Evolutionary conservation across 2,888 invertebrate species (phyloP), one percentile per base, ranked within the genome.

Genomic region (Achlya flavicornis): DNA sequence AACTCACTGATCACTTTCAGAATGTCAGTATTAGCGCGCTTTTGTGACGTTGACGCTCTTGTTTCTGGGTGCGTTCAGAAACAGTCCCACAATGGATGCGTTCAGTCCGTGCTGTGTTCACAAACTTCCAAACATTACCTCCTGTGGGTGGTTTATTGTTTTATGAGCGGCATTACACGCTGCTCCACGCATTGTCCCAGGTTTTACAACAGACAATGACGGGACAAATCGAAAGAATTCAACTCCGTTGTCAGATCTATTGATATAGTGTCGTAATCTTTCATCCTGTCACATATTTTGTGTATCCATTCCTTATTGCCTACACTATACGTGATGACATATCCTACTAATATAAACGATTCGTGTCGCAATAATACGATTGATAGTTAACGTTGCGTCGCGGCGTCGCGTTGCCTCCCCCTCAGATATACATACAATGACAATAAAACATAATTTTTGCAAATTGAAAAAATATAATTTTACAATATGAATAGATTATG

Each of bases 71-170:
- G 69, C 75, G 74, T 81, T 81, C 72, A 58, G 38, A 59, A 57
- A 57, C 41, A 63, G 58, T 61, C 58, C 46, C 33, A 78, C 79
- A 80, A 80, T 74, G 65, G 74, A 58, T 66, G 68, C 75, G 75
- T 72, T 73, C 72, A 19, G 19, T 16, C 19, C 53, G 74, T 66
- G 73, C 73, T 71, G 76, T 68, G 61, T 69, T 66, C 66, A 66
- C 67, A 72, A 63, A 67, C 65, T 61, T 63, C 61, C 67, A 64
- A 67, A 63, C 64, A 63, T 61, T 53, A 66, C 61, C 64, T 73
- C 74, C 83, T 68, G 81, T 88, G 90, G 90, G 91, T 88, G 90
- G 90, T 92, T 91, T 90, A 91, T 91, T 89, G 91, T 91, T 90
- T 91, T 91, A 90, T 78, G 78, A 80, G 75, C 73, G 72, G 74